Base-by-base conservation (phyloP, 2,113 vertebrate genomes). In the Thymallus thymallus region DNA sequence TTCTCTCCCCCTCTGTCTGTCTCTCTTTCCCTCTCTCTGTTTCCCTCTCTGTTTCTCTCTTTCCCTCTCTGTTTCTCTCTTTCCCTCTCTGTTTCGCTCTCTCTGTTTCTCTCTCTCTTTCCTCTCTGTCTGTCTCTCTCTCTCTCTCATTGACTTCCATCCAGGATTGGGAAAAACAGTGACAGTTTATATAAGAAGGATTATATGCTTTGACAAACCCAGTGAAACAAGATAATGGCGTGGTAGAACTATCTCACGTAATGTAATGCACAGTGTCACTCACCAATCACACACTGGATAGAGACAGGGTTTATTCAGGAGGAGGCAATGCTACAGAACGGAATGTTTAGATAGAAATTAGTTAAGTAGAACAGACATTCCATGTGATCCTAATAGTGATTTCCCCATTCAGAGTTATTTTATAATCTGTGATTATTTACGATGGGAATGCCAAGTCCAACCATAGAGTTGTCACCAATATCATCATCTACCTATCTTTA, bases 111-210 rank as follows among this genome's bases (percentile, higher is more conserved):
- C 35, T 41, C 35, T 35, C 1, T 35, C 0, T 41, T 0, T 41
- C 2, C 9, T 41, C 2, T 41, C 2, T 41, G 2, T 41, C 9
- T 41, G 6, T 65, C 63, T 65, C 4, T 32, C 32, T 67, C 6
- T 20, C 32, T 67, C 9, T n/a, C 30, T 35, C 64, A 35, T 32
- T 35, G 18, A 35, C 18, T 67, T 41, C 70, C 65, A 73, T 85
- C 66, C 76, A 74, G 71, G 77, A 74, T 67, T 64, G 7, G 35
- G 35, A 12, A 68, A 60, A 74, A 73, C 71, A 69, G 70, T 72
- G 24, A 77, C 32, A 77, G 81, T 86, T 90, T 91, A 89, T 86
- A 82, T 89, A 91, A 88, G 86, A 80, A 85, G 85, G 88, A 88
- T 90, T 89, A 86, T 86, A 81, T 82, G 85, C 80, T 87, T 83